A percentile compares a stretch with the other conserved stretches of the same genome.
Conservation (phyloP, 2,797 vertebrate species). For the Enteromius viviparus region DNA sequence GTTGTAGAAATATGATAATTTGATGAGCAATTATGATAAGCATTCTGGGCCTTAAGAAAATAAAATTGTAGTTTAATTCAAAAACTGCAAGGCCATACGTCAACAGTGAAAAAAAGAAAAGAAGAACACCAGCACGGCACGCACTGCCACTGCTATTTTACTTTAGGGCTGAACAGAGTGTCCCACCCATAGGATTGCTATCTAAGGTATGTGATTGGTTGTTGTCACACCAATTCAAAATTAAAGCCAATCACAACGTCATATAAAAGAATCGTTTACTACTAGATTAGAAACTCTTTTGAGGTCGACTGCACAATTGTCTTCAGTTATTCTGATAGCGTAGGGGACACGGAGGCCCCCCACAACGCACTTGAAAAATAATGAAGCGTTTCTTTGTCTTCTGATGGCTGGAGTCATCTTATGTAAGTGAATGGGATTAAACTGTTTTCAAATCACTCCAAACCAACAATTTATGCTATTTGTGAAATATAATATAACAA, state of each 20-base stretch:
- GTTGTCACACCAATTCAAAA: not conserved
- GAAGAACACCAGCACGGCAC: not conserved
- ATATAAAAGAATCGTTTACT: not conserved
- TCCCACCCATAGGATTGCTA: not conserved
- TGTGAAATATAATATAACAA: not conserved
- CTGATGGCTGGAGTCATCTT: not conserved
- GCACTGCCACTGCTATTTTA: not conserved
- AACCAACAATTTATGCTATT: not conserved
- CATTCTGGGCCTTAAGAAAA: not conserved
- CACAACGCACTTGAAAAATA: not conserved
- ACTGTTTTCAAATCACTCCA: not conserved
- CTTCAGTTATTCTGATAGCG: not conserved
- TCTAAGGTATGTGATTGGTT: not conserved
- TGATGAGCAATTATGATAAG: not conserved
- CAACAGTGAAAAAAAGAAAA: not conserved
- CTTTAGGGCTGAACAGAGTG: not conserved
- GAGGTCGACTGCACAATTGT: not conserved
- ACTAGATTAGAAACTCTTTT: not conserved
- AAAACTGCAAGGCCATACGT: not conserved
- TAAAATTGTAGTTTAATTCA: not conserved
- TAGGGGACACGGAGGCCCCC: not conserved
- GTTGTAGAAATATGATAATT: not conserved
- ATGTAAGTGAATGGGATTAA: not conserved
- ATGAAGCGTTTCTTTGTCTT: not conserved
- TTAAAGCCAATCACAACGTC: not conserved